These are phyloP conservation scores for Grus americana DNA, from an alignment of 2,113 vertebrate species.

Conservation along the genomic window DNA sequence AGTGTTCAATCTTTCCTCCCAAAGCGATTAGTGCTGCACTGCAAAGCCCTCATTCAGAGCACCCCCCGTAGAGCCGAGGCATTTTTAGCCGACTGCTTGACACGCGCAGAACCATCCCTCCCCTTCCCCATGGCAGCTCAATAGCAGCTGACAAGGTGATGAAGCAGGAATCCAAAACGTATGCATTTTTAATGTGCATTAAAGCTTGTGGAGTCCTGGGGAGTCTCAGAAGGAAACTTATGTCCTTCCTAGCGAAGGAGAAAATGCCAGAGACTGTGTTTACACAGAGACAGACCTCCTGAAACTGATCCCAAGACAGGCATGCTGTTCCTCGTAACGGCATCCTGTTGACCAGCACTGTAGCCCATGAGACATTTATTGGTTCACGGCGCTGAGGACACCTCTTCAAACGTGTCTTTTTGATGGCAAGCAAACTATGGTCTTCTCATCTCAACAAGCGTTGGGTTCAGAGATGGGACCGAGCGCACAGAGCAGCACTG, in stretches of 20 bases:
- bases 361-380: rapidly evolving
- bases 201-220: not conserved
- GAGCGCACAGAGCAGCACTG: rapidly evolving
- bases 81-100: not conserved
- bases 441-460: not conserved
- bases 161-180: not conserved
- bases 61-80: not conserved
- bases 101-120: not conserved
- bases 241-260: not conserved
- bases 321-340: not conserved
- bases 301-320: not conserved
- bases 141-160: not conserved
- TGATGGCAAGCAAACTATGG: not conserved
- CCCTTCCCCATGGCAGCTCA: not conserved
- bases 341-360: not conserved
- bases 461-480: not conserved
- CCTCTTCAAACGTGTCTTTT: not conserved
- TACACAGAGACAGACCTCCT: not conserved
- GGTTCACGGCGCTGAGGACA: not conserved
- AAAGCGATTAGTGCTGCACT: not conserved
- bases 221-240: not conserved
- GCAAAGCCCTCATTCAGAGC: slow-evolving; percentile 11
- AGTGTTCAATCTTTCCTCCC: not conserved
- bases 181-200: not conserved
- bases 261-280: not conserved